phyloP scores from a whole-genome alignment of 2,888 invertebrate species.

The Himalopsyche tibetana region DNA sequence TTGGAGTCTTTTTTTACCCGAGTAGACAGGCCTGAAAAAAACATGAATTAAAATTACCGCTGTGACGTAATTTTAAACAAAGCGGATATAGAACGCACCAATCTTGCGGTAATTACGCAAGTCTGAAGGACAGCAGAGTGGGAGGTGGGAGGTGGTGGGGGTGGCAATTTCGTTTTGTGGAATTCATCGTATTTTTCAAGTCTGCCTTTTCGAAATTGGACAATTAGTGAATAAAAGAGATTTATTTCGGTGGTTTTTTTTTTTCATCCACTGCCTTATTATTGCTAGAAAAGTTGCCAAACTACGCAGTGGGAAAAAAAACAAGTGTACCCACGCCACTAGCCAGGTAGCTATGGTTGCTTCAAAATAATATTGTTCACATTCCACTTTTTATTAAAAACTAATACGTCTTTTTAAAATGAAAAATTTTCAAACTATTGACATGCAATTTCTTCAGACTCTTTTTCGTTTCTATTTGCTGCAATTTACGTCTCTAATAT shows the following conservation, averaged over 20 bases:
- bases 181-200: constrained; percentile 15
- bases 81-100: background rate
- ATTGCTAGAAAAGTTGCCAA: background rate
- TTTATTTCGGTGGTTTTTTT: background rate
- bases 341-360: too few relatives aligned
- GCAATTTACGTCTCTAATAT: too few relatives aligned
- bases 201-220: background rate
- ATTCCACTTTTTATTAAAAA: too few relatives aligned
- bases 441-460: too few relatives aligned
- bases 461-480: too few relatives aligned
- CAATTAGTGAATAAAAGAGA: constrained; percentile 10
- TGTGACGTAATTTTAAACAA: background rate
- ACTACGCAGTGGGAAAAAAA: background rate
- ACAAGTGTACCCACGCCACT: background rate
- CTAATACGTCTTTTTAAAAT: too few relatives aligned
- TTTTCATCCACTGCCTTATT: background rate
- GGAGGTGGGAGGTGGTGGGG: background rate
- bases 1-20: too few relatives aligned
- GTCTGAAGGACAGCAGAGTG: background rate
- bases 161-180: background rate
- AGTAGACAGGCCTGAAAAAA: too few relatives aligned
- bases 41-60: too few relatives aligned
- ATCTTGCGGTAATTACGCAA: background rate
- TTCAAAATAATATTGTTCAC: too few relatives aligned
- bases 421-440: too few relatives aligned